Base-by-base conservation (phyloP, 92 coral and sea anemone genomes). In the Metridium senile region DNA sequence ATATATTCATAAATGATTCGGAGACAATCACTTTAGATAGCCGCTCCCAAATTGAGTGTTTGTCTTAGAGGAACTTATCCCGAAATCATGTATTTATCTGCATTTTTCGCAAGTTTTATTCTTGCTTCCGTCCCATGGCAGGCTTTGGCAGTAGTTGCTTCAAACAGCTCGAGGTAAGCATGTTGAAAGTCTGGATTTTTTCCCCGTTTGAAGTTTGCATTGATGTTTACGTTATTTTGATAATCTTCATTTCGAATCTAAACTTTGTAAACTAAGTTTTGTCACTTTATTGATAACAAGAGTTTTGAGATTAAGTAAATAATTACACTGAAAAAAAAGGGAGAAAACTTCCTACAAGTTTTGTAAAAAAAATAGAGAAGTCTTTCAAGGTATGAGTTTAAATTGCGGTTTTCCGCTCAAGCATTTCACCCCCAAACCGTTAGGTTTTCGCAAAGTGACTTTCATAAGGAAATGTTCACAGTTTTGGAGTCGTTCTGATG, bases 31-130 rank as follows among this genome's bases (percentile, higher is more conserved):
- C 78, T 73, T 58, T 43, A 9, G 52, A 33, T 53, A 63, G 57
- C 78, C 78, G 78, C 78, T 73, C 68, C 78, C 78, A 63, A 30
- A 23, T 56, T 20, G 68, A 23, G 33, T 11, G 46, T 57, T 62
- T 39, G 49, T 39, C 49, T 4, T 39, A 4, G 8, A 39, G 49
- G 8, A 39, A 39, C 49, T 39, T 39, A 20, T 20, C 16, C 16
- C 20, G 16, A 33, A 58, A 71, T 28, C 56, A 73, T 73, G 78
- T 21, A 10, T 39, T 33, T 33, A 33, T 35, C 47, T 31, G n/a
- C 33, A 18, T 4, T 73, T 21, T 58, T 32, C 43, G 43, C 27
- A 13, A 26, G 22, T 73, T 17, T 73, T 20, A 19, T 25, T n/a
- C n/a, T 73, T 31, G 53, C 27, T 28, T 73, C 26, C 34, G 33